These are phyloP conservation scores for Datnioides undecimradiatus DNA, from an alignment of 2,113 vertebrate genomes.

Conservation along the genomic window DNA sequence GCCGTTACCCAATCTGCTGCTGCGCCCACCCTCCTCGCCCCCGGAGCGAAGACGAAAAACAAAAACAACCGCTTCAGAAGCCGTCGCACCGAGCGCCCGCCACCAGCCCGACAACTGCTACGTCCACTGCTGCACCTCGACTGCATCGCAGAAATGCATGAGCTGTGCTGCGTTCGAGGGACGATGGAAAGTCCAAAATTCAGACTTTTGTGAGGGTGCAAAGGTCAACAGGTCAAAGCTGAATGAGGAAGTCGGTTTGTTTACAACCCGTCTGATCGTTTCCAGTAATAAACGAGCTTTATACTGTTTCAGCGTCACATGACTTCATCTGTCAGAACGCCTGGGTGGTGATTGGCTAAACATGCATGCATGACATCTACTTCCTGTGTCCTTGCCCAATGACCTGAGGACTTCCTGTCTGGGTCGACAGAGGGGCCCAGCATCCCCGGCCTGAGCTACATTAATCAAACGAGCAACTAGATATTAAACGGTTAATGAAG, in stretches of 20 bases:
- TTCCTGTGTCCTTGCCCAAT: no score
- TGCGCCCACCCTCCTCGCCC: slow-evolving; percentile 15
- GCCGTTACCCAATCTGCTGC: slow-evolving; percentile 40
- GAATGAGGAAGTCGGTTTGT: no score
- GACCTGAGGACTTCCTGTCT: no score
- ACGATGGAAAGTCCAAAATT: slow-evolving; percentile 16
- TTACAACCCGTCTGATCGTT: no score
- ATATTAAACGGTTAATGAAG: no score
- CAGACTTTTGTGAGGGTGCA: not conserved
- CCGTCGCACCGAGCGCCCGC: slow-evolving; percentile 10
- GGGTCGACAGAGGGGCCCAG: no score
- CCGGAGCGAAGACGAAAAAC: not conserved
- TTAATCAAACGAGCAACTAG: no score
- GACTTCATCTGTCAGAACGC: not conserved
- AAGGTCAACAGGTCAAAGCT: no score
- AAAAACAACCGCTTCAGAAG: slow-evolving; percentile 36
- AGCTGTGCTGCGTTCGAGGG: not conserved
- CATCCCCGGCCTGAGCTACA: no score
- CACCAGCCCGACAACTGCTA: slow-evolving; percentile 26
- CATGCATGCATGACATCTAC: no score
- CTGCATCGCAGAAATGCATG: not conserved
- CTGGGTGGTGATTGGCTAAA: not conserved
- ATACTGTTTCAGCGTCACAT: not conserved
- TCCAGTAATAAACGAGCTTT: no score
- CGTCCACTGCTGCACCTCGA: slow-evolving; percentile 17